Conservation (phyloP, 1,140 invertebrate species). For the Drosophila ironensis region DNA sequence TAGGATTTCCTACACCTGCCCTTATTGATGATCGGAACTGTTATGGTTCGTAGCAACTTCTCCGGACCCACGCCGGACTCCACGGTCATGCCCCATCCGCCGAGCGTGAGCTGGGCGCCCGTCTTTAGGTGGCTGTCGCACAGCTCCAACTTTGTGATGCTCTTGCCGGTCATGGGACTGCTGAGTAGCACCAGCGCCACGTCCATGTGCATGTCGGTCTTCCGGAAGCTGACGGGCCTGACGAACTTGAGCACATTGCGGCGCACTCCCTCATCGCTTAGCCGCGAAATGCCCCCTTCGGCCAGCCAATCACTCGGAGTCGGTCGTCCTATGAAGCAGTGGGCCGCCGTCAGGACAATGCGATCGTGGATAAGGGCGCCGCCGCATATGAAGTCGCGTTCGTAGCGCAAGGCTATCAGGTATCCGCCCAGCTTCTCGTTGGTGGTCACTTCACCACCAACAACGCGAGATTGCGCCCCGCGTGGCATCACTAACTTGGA, state of each 20-base stretch:
- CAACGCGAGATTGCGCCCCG: slow-evolving; percentile 20
- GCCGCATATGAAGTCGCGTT: slow-evolving; percentile 42
- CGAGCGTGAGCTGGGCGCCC: slow-evolving; percentile 18
- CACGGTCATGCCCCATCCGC: slow-evolving; percentile 56
- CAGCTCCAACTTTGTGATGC: slow-evolving; percentile 10
- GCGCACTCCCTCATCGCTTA: slow-evolving; percentile 5
- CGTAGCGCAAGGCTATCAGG: slow-evolving; percentile 31
- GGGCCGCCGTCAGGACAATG: slow-evolving; percentile 51
- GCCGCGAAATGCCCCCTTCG: slow-evolving; percentile 31
- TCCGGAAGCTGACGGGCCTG: slow-evolving; percentile 5
- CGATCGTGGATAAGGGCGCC: slow-evolving; percentile 26
- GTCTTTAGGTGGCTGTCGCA: slow-evolving; percentile 5
- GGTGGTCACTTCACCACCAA: slow-evolving; percentile 49
- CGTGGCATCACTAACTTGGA: neutral
- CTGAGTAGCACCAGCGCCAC: slow-evolving; percentile 41
- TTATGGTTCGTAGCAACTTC: slow-evolving; percentile 15
- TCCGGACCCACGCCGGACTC: neutral
- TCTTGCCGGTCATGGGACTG: slow-evolving; percentile 2
- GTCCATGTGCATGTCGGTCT: slow-evolving; percentile 47
- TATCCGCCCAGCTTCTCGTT: slow-evolving; percentile 44
- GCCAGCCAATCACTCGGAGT: neutral
- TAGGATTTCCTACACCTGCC: slow-evolving; percentile 18
- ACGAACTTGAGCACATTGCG: slow-evolving; percentile 6
- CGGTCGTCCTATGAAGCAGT: slow-evolving; percentile 36
- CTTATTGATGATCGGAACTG: slow-evolving; percentile 37